Percentiles rank a stretch among this genome's conserved stretches.
Conservation (phyloP, 2,888 invertebrate genomes). For the Hesperia comma region DNA sequence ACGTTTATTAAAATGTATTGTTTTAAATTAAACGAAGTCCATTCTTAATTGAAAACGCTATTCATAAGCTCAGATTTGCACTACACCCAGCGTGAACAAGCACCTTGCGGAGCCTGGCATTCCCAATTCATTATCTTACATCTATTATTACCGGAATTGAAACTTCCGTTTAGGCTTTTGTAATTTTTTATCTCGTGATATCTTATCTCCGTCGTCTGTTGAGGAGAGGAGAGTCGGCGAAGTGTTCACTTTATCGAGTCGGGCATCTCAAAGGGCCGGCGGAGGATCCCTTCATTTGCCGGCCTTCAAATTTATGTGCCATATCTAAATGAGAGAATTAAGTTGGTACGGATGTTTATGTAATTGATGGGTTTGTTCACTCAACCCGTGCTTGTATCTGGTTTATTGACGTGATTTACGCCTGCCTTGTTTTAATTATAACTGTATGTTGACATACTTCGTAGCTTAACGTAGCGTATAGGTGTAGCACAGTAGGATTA, state of each 20-base stretch:
- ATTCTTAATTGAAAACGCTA: too few species aligned
- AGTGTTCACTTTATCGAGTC: conserved; percentile 17
- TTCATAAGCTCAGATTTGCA: too few species aligned
- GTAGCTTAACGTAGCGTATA: too few species aligned
- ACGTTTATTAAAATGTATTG: too few species aligned
- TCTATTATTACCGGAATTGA: too few species aligned
- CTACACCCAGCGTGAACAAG: too few species aligned
- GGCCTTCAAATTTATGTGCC: conserved; percentile 30
- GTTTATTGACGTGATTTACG: conserved; percentile 11
- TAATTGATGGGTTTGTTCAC: conserved; percentile 26
- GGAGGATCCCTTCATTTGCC: conserved; percentile 28
- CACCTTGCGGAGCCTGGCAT: background rate
- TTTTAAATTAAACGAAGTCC: too few species aligned
- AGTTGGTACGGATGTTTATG: conserved; percentile 18
- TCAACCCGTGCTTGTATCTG: conserved; percentile 16
- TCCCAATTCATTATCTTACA: too few species aligned
- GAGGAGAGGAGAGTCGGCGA: background rate
- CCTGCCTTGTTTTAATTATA: background rate
- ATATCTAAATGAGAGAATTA: conserved; percentile 22
- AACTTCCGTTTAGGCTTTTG: background rate
- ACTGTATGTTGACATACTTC: background rate
- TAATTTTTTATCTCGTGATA: background rate
- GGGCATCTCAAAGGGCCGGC: conserved; percentile 24
- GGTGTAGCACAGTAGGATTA: too few species aligned
- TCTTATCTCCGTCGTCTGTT: background rate